Evolutionary conservation across 2,888 invertebrate genomes (phyloP).

Genomic region (Polyploca ridens): DNA sequence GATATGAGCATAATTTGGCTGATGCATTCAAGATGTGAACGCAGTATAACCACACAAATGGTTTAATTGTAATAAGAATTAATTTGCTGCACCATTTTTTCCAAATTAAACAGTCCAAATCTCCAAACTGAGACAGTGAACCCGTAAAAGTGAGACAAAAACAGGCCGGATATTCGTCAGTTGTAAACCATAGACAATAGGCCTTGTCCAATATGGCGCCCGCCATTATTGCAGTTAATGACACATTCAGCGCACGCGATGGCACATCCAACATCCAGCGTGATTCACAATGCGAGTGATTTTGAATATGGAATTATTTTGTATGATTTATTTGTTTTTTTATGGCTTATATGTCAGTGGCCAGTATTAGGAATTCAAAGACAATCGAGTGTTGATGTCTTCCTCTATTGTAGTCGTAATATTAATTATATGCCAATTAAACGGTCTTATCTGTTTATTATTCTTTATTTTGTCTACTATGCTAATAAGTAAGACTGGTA

Average conservation of each 20-base stretch:
- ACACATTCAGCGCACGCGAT: conserved; percentile 65
- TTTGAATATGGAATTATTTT: conserved; percentile 47
- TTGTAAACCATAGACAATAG: conserved; percentile 55
- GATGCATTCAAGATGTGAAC: not conserved
- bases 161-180: conserved; percentile 62
- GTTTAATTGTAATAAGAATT: not conserved
- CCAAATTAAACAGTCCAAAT: conserved; percentile 30
- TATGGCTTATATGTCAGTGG: not conserved
- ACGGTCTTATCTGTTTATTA: no score
- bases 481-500: no score
- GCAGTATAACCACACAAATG: not conserved
- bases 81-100: conserved; percentile 22
- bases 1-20: not conserved
- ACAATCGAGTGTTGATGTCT: not conserved
- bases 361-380: not conserved
- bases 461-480: no score
- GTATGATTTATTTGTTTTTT: not conserved
- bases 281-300: conserved; percentile 58
- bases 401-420: not conserved
- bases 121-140: conserved; percentile 36
- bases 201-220: conserved; percentile 47
- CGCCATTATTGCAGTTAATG: conserved; percentile 51
- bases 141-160: conserved; percentile 44
- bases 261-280: conserved; percentile 56
- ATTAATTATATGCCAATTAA: no score